phyloP scores from a whole-genome alignment of 2,113 vertebrate genomes.

The Micronycteris hirsuta region DNA sequence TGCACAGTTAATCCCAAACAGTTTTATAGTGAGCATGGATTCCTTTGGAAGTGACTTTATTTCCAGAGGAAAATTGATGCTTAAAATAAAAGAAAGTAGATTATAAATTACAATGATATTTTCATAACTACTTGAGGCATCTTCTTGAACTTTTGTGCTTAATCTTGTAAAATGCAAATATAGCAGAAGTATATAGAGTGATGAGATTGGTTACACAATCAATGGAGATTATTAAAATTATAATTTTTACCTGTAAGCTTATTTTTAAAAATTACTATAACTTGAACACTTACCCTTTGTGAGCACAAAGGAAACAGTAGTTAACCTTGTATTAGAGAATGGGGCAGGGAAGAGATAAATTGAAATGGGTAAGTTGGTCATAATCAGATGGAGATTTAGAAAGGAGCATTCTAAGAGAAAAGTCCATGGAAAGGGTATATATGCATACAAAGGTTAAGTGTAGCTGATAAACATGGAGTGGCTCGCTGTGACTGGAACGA shows the following conservation, averaged over 20 bases:
- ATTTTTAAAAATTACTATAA: not conserved
- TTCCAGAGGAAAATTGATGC: slow-evolving; percentile 78
- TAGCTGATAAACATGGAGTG: not conserved
- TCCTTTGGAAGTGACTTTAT: slow-evolving; percentile 76
- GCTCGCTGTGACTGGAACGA: not conserved
- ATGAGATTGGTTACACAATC: not conserved
- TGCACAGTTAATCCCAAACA: slow-evolving; percentile 66
- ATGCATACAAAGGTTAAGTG: not conserved
- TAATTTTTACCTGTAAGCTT: not conserved
- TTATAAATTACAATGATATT: not conserved
- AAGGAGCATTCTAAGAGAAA: not conserved
- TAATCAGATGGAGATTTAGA: not conserved
- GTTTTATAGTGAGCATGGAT: slow-evolving; percentile 76
- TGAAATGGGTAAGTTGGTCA: not conserved
- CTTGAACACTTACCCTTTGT: not conserved
- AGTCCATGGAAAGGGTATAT: not conserved
- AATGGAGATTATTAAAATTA: not conserved
- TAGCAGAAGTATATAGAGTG: not conserved
- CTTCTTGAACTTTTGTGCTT: not conserved
- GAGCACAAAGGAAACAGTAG: not conserved
- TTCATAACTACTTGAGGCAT: not conserved
- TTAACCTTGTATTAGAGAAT: not conserved
- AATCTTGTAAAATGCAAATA: not conserved
- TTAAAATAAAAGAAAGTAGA: slow-evolving; percentile 64
- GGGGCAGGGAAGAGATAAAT: not conserved